These are phyloP conservation scores for Mnemiopsis leidyi DNA, from an alignment of 37 sponge, comb jelly and placozoan genomes.

Conservation along the genomic window DNA sequence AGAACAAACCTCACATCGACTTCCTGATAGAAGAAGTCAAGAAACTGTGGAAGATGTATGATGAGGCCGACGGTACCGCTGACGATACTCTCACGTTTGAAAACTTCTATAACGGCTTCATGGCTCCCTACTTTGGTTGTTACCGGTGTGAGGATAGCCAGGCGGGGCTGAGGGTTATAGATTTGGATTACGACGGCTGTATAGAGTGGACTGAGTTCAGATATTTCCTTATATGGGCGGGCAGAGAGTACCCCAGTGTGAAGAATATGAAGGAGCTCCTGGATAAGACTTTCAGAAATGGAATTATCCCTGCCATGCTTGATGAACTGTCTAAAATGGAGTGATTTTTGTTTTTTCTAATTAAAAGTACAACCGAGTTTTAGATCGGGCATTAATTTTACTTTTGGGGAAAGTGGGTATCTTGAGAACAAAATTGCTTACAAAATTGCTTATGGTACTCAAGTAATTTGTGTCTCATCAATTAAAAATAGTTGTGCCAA, in stretches of 20 bases:
- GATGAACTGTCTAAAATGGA: neutral
- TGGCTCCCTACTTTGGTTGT: conserved; percentile 39
- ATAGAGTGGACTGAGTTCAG: neutral
- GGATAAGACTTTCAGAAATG: neutral
- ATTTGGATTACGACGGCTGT: neutral
- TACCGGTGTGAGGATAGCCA: conserved; percentile 42
- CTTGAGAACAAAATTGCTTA: too few relatives aligned
- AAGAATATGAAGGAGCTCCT: neutral
- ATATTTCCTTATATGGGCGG: neutral
- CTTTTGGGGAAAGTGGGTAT: too few relatives aligned
- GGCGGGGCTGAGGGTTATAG: neutral
- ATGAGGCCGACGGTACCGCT: neutral
- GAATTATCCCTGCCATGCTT: conserved; percentile 6
- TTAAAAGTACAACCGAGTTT: too few relatives aligned
- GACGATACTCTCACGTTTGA: neutral
- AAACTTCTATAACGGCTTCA: neutral
- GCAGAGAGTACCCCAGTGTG: neutral
- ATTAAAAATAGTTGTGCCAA: too few relatives aligned
- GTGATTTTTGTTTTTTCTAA: too few relatives aligned
- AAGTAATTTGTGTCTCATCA: too few relatives aligned
- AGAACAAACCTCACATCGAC: conserved; percentile 7
- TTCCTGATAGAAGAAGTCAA: neutral
- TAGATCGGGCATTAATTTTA: too few relatives aligned
- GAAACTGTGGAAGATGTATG: neutral
- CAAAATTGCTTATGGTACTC: too few relatives aligned